These are phyloP conservation scores for Ceraclea dissimilis DNA, from an alignment of 2,888 invertebrate species.

Conservation along the genomic window DNA sequence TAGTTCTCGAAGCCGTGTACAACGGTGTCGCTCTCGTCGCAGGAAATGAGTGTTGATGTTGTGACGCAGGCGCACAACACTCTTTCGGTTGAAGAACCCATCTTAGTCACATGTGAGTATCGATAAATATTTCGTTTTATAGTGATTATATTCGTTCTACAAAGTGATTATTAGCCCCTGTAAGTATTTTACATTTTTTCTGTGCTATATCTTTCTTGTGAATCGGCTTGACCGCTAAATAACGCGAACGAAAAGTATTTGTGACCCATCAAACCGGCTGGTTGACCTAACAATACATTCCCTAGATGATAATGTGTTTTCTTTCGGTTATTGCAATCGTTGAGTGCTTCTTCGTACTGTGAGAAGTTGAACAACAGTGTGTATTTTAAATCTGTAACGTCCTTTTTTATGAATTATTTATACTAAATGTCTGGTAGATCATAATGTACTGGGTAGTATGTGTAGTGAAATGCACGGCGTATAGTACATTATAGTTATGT, in stretches of 20 bases:
- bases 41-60: conserved; percentile 51
- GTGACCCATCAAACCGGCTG: conserved; percentile 38
- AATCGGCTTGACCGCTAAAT: not conserved
- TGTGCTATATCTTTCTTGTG: conserved; percentile 3
- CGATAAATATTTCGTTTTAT: conserved; percentile 51
- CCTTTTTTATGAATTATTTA: no score
- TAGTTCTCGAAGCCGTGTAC: no score
- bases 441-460: no score
- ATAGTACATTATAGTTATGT: not conserved
- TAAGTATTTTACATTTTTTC: conserved; percentile 46
- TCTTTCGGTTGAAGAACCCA: conserved; percentile 82
- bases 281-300: conserved; percentile 29
- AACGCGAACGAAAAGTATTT: conserved; percentile 39
- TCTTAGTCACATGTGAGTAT: conserved; percentile 88
- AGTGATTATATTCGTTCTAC: conserved; percentile 41
- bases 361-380: no score
- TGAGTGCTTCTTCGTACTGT: no score
- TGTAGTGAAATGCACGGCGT: not conserved
- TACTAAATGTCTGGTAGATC: no score
- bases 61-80: conserved; percentile 64
- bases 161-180: conserved; percentile 41
- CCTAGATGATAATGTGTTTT: not conserved
- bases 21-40: conserved; percentile 44
- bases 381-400: no score
- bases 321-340: no score